Base-by-base conservation (phyloP, 1,140 invertebrate species). In the Tenebrio molitor region DNA sequence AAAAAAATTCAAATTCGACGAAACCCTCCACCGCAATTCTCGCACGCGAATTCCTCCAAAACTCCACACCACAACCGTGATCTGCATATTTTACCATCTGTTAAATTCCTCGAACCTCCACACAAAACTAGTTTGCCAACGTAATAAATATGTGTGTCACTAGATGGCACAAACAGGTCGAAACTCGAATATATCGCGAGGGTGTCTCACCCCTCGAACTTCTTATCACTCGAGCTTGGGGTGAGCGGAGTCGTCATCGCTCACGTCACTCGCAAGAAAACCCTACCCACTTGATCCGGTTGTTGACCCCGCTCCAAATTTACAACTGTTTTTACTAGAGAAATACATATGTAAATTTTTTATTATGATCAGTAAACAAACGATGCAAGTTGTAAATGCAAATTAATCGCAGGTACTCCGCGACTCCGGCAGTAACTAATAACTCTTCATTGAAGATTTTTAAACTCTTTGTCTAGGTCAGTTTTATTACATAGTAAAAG, bases 401-500 rank as follows among this genome's bases (percentile, higher is more conserved):
- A 68, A 68, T 68, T 17, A 68, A 19, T 33, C 12, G 6, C 16
- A 46, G 16, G 42, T 33, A 25, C 33, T 44, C 44, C 17, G 34
- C 12, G 21, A 12, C 41, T 29, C 33, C 21, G 71, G 76, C 74
- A 77, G 77, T 80, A 76, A 79, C 76, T 79, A 77, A 76, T 76
- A 76, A 76, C 79, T 72, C 68, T 79, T 77, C 77, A 78, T 78
- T 81, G 72, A 78, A 62, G 67, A 79, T 76, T 79, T 79, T 79
- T 78, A 78, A 78, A 78, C 73, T 72, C 76, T 75, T 79, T 72
- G 77, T 73, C 75, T 77, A 82, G 81, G 81, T 82, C 81, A 81
- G 80, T 82, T 82, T 82, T 83, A 82, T 81, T 77, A 75, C 78
- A 78, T 79, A 80, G 80, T 81, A 81, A 82, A 82, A 80, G 78